These are phyloP conservation scores for Catharus fuscescens DNA, from an alignment of 2,113 vertebrate species.

Conservation along the genomic window DNA sequence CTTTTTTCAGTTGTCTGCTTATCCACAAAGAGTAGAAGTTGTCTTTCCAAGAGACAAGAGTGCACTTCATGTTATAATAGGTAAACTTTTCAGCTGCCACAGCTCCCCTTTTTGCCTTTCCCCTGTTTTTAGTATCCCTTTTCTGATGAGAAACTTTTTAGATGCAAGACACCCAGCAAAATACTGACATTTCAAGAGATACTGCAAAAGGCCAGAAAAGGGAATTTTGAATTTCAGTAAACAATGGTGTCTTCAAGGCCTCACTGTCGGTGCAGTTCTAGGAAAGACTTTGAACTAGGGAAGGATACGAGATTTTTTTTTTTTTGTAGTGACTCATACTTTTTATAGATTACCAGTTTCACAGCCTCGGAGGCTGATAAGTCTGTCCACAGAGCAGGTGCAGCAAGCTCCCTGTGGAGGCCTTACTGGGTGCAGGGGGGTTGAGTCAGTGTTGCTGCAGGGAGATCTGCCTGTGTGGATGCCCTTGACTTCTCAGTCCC, in stretches of 20 bases:
- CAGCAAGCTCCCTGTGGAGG: not conserved
- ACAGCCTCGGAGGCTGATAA: slow-evolving; percentile 22
- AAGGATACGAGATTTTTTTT: not conserved
- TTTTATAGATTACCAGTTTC: slow-evolving; percentile 34
- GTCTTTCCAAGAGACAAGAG: not conserved
- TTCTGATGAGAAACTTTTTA: not conserved
- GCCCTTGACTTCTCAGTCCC: not conserved
- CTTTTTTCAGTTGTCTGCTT: not conserved
- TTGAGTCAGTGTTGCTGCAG: not conserved
- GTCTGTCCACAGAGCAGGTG: slow-evolving; percentile 13
- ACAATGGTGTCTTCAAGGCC: slow-evolving; percentile 10
- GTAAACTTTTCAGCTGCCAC: not conserved
- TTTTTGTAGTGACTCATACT: not conserved
- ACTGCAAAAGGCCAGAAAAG: not conserved
- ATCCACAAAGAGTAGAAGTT: not conserved
- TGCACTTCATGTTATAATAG: not conserved
- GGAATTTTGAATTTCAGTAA: slow-evolving; percentile 11
- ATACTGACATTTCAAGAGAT: not conserved
- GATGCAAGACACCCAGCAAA: not conserved
- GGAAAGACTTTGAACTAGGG: slow-evolving; percentile 39
- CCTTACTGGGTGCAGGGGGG: not conserved
- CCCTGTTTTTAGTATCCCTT: not conserved
- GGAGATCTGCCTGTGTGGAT: accelerated
- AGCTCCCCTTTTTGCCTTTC: not conserved
- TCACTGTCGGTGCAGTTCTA: not conserved